Conservation (phyloP, 2,113 vertebrate species). For the Drymodes brunneopygia region DNA sequence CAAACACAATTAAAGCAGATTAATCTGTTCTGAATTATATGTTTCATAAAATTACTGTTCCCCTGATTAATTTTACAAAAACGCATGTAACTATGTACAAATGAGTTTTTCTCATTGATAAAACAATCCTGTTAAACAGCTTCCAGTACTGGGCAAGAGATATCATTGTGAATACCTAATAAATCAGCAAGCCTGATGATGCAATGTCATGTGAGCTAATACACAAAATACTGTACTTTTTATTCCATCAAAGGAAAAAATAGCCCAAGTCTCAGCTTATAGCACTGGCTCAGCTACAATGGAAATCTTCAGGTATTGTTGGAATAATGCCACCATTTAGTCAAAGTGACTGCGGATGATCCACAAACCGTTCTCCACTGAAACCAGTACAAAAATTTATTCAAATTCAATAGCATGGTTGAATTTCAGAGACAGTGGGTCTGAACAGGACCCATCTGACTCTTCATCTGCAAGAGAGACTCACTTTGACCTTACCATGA, state of each 20-base stretch:
- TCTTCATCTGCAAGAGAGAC: neutral
- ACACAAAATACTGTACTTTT: neutral
- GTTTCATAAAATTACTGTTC: slow-evolving; percentile 24
- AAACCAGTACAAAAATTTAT: neutral
- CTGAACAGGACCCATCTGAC: neutral
- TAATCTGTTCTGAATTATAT: slow-evolving; percentile 1
- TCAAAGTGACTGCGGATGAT: neutral
- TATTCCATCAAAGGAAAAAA: neutral
- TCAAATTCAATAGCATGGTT: neutral
- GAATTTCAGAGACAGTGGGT: neutral
- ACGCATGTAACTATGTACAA: neutral
- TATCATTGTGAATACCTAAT: neutral
- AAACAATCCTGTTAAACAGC: slow-evolving; percentile 26
- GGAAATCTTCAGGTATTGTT: neutral
- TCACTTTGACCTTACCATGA: neutral
- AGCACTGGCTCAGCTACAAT: neutral
- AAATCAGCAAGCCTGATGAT: slow-evolving; percentile 43
- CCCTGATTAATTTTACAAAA: slow-evolving; percentile 24
- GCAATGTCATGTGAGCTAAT: neutral
- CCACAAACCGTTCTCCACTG: neutral
- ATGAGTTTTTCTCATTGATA: slow-evolving; percentile 2
- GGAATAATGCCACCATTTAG: neutral
- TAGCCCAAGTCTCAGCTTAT: neutral
- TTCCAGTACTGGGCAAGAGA: neutral
- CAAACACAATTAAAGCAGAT: slow-evolving; percentile 5